A percentile compares a stretch with the other conserved stretches of the same genome.
Evolutionary conservation across 2,888 invertebrate species (phyloP).

Genomic region (Oscheius sp.): DNA sequence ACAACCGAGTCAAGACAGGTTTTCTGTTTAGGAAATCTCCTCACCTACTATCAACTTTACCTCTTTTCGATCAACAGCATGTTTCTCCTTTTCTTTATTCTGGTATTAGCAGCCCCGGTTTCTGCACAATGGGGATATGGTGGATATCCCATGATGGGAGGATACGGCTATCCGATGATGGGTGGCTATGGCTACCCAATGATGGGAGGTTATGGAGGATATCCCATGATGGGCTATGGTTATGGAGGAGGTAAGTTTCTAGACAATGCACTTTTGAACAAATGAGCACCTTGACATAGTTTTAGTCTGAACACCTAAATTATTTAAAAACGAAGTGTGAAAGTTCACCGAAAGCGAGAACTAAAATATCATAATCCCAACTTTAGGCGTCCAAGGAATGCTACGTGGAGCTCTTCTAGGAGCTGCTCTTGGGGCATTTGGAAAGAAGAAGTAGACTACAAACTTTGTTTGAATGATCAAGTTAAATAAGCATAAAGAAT

Average conservation of each 20-base stretch:
- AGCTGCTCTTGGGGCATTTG: slow-evolving; percentile 20
- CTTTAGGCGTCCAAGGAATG: slow-evolving; percentile 16
- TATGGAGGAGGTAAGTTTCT: slow-evolving; percentile 8
- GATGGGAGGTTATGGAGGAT: slow-evolving; percentile 26
- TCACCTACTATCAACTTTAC: neutral
- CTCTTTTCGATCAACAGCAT: neutral
- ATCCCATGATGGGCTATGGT: neutral
- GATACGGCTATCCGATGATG: slow-evolving; percentile 11
- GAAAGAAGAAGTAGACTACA: neutral
- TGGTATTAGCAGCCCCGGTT: neutral
- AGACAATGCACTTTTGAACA: no score
- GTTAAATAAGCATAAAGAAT: no score
- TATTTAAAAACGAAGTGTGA: no score
- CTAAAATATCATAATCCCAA: no score
- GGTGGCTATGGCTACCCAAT: slow-evolving; percentile 9
- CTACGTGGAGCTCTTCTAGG: slow-evolving; percentile 14
- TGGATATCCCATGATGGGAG: slow-evolving; percentile 17
- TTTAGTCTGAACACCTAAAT: no score
- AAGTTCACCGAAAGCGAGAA: neutral
- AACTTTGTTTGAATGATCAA: no score
- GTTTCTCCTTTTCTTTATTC: neutral
- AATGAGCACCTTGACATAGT: no score
- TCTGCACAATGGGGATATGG: slow-evolving; percentile 4
- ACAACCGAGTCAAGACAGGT: slow-evolving; percentile 6
- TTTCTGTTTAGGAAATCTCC: neutral